Conservation (phyloP, 1,140 invertebrate genomes). For the Macrocentrus cingulum region DNA sequence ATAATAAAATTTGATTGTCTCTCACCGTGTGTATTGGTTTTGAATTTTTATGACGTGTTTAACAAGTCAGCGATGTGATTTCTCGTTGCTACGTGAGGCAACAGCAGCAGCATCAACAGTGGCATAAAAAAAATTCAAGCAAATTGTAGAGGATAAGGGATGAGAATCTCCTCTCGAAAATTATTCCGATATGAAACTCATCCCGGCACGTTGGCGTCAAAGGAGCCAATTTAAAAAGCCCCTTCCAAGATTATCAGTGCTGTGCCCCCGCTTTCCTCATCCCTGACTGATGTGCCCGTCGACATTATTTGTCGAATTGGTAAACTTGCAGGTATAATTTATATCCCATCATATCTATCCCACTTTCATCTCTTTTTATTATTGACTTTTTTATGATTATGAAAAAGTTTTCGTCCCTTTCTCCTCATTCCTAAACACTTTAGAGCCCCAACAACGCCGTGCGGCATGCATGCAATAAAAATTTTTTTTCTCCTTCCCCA, state of each 20-base stretch:
- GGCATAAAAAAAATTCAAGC: constrained; percentile 8
- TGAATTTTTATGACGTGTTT: constrained; percentile 12
- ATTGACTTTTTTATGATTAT: constrained; percentile 13
- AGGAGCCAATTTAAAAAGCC: constrained; percentile 60
- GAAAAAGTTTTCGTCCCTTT: neutral
- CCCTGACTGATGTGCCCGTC: neutral
- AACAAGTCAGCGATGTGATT: constrained; percentile 24
- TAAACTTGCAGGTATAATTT: constrained; percentile 54
- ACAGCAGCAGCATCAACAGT: constrained; percentile 13
- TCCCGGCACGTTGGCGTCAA: constrained; percentile 52
- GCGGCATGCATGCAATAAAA: neutral
- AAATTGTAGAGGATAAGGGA: constrained; percentile 20
- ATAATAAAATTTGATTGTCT: too few relatives aligned
- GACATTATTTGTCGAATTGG: constrained; percentile 40
- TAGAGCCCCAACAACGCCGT: neutral
- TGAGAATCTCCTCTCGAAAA: constrained; percentile 41
- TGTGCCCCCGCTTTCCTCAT: constrained; percentile 1
- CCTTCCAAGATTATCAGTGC: constrained; percentile 55
- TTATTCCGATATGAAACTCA: constrained; percentile 60
- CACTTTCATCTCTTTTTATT: constrained; percentile 4
- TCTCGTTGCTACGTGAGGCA: constrained; percentile 9
- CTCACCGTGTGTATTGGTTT: too few relatives aligned
- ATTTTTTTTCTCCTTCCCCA: too few relatives aligned
- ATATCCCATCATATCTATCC: constrained; percentile 35
- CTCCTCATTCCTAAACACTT: neutral